Conservation (phyloP, 2,888 invertebrate species). For the Coleophora deauratella region DNA sequence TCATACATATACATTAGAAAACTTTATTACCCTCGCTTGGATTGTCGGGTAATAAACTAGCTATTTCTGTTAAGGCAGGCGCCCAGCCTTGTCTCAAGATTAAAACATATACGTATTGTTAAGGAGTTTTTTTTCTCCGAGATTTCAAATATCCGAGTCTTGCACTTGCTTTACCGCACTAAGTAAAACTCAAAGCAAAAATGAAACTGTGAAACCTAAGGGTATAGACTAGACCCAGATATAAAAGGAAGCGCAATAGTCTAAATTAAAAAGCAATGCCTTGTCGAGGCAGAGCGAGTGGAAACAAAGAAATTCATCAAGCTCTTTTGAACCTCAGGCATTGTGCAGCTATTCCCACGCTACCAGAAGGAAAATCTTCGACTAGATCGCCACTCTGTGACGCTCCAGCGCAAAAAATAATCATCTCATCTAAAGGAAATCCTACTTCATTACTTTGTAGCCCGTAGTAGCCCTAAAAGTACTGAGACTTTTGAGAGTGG, state of each 20-base stretch:
- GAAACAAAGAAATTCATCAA: conserved; percentile 73
- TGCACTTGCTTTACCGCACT: no score
- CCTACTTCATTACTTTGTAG: conserved; percentile 58
- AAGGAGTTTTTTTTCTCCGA: background rate
- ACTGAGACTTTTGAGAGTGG: conserved; percentile 42
- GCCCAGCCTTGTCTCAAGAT: no score
- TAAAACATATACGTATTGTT: no score
- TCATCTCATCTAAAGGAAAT: conserved; percentile 42
- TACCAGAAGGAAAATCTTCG: conserved; percentile 62
- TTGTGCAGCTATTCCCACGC: conserved; percentile 40
- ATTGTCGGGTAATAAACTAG: no score
- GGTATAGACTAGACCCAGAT: no score
- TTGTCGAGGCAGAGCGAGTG: conserved; percentile 61
- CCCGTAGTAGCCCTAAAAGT: conserved; percentile 34
- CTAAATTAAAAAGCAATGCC: conserved; percentile 72
- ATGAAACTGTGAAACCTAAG: no score
- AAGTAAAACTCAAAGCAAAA: conserved; percentile 15
- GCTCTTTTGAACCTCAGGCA: conserved; percentile 66
- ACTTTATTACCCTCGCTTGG: no score
- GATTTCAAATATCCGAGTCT: conserved; percentile 46
- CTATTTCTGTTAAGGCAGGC: no score
- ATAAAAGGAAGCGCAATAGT: conserved; percentile 62
- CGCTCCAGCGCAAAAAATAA: conserved; percentile 56
- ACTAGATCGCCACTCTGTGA: conserved; percentile 66
- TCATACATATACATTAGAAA: no score